Evolutionary conservation across 2,113 vertebrate genomes (phyloP).

Genomic region (Lepisosteus osseus): DNA sequence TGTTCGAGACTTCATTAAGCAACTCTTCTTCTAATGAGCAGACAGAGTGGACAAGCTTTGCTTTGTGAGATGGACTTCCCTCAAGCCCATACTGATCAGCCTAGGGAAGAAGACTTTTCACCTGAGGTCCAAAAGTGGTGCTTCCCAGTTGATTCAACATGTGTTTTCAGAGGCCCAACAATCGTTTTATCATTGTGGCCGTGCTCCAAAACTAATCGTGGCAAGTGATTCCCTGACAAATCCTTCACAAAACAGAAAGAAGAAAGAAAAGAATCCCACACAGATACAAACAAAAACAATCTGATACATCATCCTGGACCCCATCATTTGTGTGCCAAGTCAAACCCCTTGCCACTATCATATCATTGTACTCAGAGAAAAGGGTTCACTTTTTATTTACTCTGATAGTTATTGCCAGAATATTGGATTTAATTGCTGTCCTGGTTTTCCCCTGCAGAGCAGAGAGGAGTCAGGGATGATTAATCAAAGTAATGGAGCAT

Average conservation of each 20-base stretch:
- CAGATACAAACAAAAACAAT: slow-evolving; percentile 24
- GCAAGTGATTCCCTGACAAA: slow-evolving; percentile 70
- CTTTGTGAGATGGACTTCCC: slow-evolving; percentile 4
- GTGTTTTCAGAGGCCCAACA: slow-evolving; percentile 68
- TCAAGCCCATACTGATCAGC: background rate
- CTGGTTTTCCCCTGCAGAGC: slow-evolving; percentile 58
- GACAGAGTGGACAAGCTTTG: no score
- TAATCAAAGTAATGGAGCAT: slow-evolving; percentile 74
- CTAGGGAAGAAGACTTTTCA: slow-evolving; percentile 52
- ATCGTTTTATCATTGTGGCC: slow-evolving; percentile 62
- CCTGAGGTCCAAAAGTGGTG: slow-evolving; percentile 58
- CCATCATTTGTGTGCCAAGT: slow-evolving; percentile 45
- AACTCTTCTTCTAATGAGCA: background rate
- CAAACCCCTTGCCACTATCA: slow-evolving; percentile 64
- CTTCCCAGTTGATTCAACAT: slow-evolving; percentile 57
- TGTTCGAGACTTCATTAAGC: background rate
- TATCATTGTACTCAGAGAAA: slow-evolving; percentile 68
- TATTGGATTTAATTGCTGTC: slow-evolving; percentile 75
- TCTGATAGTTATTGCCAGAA: slow-evolving; percentile 61
- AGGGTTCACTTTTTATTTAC: slow-evolving; percentile 66
- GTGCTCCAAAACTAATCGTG: slow-evolving; percentile 72
- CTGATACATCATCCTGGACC: background rate
- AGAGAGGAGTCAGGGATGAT: slow-evolving; percentile 67
- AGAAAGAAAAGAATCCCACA: slow-evolving; percentile 9
- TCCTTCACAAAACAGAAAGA: slow-evolving; percentile 32